Conservation (phyloP, 2,888 invertebrate species). For the Lycocerus yunnanus region DNA sequence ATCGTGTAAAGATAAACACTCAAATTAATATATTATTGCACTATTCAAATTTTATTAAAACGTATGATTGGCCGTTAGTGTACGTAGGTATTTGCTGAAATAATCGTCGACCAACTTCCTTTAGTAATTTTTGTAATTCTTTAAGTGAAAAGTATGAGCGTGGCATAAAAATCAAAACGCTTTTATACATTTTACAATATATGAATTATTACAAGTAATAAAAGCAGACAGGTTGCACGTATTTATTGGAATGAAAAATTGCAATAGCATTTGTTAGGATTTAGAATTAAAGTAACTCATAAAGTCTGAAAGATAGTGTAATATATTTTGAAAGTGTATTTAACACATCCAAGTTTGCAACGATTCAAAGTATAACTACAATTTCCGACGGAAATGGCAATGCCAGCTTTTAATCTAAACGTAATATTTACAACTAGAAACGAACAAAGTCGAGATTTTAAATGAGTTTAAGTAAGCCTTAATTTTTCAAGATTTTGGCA, state of each 20-base stretch:
- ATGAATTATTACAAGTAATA: not conserved
- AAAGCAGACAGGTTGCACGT: not conserved
- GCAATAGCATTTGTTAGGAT: not conserved
- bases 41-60: too few relatives aligned
- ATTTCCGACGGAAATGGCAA: constrained; percentile 6
- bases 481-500: not conserved
- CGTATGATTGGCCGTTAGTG: too few relatives aligned
- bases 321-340: not conserved
- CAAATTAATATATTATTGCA: too few relatives aligned
- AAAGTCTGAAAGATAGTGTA: not conserved
- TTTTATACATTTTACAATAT: not conserved
- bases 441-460: constrained; percentile 5
- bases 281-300: not conserved
- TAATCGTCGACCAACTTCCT: too few relatives aligned
- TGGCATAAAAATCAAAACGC: not conserved
- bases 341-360: constrained; percentile 5
- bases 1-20: too few relatives aligned
- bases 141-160: not conserved
- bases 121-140: too few relatives aligned
- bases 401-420: not conserved
- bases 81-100: too few relatives aligned
- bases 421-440: constrained; percentile 6
- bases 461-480: not conserved
- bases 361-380: constrained; percentile 2
- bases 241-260: not conserved